phyloP scores from a whole-genome alignment of 2,113 vertebrate genomes.

The Crotalus tigris region DNA sequence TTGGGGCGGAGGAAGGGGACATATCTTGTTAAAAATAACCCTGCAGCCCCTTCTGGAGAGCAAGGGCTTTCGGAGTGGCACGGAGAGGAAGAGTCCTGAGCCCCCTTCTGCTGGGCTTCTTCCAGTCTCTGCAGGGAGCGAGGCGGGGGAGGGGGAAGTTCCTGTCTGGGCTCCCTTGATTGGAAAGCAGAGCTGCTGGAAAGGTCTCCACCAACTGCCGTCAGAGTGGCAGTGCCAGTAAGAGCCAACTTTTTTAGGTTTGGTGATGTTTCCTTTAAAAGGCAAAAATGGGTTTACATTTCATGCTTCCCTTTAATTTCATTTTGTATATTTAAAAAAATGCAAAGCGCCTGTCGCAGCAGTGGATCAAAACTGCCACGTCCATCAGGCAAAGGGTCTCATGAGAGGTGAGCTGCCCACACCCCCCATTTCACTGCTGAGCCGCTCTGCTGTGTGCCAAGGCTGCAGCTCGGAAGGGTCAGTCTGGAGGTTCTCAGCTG shows the following conservation, averaged over 20 bases:
- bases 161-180: not conserved
- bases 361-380: conserved; percentile 96
- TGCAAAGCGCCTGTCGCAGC: conserved; percentile 85
- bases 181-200: not conserved
- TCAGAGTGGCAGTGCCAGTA: not conserved
- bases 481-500: not conserved
- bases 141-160: conserved; percentile 47
- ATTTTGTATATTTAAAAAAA: conserved; percentile 76
- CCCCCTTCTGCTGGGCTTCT: not conserved
- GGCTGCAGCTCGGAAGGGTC: not conserved
- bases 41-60: conserved; percentile 57
- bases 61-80: conserved; percentile 14
- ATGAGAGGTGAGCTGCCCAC: conserved; percentile 87
- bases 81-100: fast-evolving
- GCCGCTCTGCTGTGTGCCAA: not conserved
- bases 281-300: conserved; percentile 52
- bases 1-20: conserved; percentile 26
- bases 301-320: conserved; percentile 74
- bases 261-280: not conserved
- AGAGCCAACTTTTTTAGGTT: not conserved
- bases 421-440: not conserved
- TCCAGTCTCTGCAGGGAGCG: not conserved
- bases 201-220: not conserved
- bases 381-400: conserved; percentile 91
- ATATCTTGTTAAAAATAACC: conserved; percentile 69